Percentiles rank a stretch among this genome's conserved stretches.
phyloP scores from a whole-genome alignment of 2,888 invertebrate genomes.

The Gasteruption jaculator region DNA sequence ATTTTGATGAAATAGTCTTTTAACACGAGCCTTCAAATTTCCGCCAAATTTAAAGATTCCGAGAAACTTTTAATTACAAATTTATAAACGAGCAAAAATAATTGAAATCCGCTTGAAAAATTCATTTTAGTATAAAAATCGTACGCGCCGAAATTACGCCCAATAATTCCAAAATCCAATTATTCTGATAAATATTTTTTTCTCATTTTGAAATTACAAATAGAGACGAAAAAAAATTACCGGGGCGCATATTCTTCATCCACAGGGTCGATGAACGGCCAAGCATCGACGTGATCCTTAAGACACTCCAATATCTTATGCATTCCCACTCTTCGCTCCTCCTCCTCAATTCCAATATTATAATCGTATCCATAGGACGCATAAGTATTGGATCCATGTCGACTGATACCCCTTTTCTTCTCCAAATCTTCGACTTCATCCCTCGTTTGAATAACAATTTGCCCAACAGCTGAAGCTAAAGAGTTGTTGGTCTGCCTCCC shows the following conservation, averaged over 20 bases:
- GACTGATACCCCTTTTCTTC: conserved; percentile 38
- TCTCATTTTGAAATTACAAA: too few relatives aligned
- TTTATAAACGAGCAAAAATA: too few relatives aligned
- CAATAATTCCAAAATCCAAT: background rate
- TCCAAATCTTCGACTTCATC: conserved; percentile 37
- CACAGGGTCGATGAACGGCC: conserved; percentile 92
- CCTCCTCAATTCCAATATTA: conserved; percentile 56
- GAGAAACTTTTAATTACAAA: too few relatives aligned
- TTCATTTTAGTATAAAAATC: too few relatives aligned
- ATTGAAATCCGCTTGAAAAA: too few relatives aligned
- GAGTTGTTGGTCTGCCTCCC: conserved; percentile 86
- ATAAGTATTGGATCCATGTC: conserved; percentile 37
- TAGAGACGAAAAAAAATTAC: conserved; percentile 43
- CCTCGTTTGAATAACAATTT: conserved; percentile 67
- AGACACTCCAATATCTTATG: conserved; percentile 86
- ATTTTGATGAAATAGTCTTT: background rate
- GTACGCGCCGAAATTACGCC: too few relatives aligned
- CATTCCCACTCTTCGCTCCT: conserved; percentile 84
- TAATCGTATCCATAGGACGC: conserved; percentile 41
- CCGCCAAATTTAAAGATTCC: too few relatives aligned
- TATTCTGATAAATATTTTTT: too few relatives aligned
- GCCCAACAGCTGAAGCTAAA: conserved; percentile 77
- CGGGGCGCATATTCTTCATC: conserved; percentile 90
- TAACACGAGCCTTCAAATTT: too few relatives aligned
- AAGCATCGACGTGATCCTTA: conserved; percentile 85